These are phyloP conservation scores for Elegia similella DNA, from an alignment of 2,888 invertebrate genomes.

Conservation along the genomic window DNA sequence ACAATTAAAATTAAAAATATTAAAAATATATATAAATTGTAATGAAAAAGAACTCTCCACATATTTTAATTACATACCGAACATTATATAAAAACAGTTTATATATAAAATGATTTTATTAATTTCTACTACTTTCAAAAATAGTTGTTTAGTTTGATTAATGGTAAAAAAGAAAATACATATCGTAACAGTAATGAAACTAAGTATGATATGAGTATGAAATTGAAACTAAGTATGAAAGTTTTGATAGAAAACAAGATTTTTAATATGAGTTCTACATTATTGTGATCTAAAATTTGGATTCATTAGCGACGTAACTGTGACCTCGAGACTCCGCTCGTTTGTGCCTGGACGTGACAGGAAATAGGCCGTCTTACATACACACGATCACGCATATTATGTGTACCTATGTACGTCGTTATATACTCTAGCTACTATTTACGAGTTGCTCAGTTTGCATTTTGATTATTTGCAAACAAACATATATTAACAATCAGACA, in stretches of 20 bases:
- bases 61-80: too few species aligned
- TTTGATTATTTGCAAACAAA: conserved; percentile 10
- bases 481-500: background rate
- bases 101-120: too few species aligned
- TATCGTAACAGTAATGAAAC: too few species aligned
- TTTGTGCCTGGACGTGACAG: conserved; percentile 53
- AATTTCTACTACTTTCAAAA: too few species aligned
- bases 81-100: too few species aligned
- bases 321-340: conserved; percentile 33
- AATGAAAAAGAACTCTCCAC: too few species aligned
- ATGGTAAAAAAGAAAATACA: too few species aligned
- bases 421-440: background rate
- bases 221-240: too few species aligned
- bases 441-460: conserved; percentile 2
- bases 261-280: background rate
- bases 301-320: conserved; percentile 22
- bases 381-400: background rate
- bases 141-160: too few species aligned
- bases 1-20: too few species aligned
- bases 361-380: conserved; percentile 44
- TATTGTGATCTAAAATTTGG: conserved; percentile 14
- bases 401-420: background rate
- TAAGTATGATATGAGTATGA: too few species aligned
- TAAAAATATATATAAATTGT: too few species aligned
- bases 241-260: background rate